A percentile compares a stretch with the other conserved stretches of the same genome.
Evolutionary conservation across 2,888 invertebrate genomes (phyloP).

Genomic region (Atrina japonica): DNA sequence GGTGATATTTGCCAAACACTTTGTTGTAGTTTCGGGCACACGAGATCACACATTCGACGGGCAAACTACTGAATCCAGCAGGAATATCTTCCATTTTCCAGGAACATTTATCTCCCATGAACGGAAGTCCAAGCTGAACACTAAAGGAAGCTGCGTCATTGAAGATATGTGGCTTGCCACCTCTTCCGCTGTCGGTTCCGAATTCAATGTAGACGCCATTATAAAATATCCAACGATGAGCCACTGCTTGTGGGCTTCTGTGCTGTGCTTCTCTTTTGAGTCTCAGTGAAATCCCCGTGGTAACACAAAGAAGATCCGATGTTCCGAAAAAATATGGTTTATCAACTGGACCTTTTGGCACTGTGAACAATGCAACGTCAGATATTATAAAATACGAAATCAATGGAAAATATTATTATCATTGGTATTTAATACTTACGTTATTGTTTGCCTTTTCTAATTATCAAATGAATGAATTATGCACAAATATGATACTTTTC

Average conservation of each 20-base stretch:
- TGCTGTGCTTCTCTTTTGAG: not conserved
- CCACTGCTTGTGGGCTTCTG: not conserved
- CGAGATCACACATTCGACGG: not conserved
- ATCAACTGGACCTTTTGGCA: not conserved
- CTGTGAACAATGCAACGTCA: too few species aligned
- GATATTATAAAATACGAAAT: too few species aligned
- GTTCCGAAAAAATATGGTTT: constrained; percentile 18
- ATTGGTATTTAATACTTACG: too few species aligned
- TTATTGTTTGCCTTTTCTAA: too few species aligned
- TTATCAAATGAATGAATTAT: too few species aligned
- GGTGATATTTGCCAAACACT: not conserved
- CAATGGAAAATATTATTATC: too few species aligned
- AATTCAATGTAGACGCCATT: constrained; percentile 8
- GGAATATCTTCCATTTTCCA: not conserved
- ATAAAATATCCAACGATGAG: constrained; percentile 19
- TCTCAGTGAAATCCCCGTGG: constrained; percentile 12
- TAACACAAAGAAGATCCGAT: constrained; percentile 9
- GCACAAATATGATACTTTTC: too few species aligned
- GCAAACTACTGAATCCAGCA: constrained; percentile 4
- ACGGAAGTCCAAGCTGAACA: constrained; percentile 6
- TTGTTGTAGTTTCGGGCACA: not conserved
- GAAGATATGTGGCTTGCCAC: constrained; percentile 2
- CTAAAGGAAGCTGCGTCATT: constrained; percentile 11
- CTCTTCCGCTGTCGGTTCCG: not conserved
- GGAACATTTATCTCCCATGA: not conserved